A percentile compares a stretch with the other conserved stretches of the same genome.
These are phyloP conservation scores for Engraulis encrasicolus DNA, from an alignment of 2,113 vertebrate species.

Conservation along the genomic window DNA sequence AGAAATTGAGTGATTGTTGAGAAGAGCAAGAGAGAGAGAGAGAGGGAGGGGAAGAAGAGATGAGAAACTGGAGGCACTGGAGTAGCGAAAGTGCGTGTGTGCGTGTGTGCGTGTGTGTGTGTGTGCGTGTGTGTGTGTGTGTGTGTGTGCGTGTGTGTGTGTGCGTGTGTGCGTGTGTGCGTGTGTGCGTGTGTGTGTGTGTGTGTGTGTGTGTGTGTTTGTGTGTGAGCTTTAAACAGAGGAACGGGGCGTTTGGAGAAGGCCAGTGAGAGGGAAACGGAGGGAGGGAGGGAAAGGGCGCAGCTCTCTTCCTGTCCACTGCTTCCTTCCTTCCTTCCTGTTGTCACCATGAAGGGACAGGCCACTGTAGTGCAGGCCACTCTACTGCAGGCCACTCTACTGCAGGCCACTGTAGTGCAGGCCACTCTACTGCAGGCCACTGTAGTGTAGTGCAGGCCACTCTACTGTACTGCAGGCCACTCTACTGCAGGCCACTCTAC, in stretches of 20 bases:
- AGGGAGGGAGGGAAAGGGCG: conserved; percentile 70
- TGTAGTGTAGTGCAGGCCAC: too few relatives aligned
- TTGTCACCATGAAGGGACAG: conserved; percentile 57
- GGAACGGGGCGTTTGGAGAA: conserved; percentile 54
- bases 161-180: background rate
- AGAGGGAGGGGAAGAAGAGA: too few relatives aligned
- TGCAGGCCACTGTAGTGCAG: too few relatives aligned
- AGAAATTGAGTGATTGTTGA: too few relatives aligned
- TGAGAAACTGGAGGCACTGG: too few relatives aligned
- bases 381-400: too few relatives aligned
- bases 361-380: conserved; percentile 10
- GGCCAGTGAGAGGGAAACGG: conserved; percentile 37
- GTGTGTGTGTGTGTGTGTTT: background rate
- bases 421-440: too few relatives aligned
- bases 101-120: background rate
- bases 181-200: background rate
- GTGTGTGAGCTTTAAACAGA: background rate
- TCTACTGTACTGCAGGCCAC: too few relatives aligned
- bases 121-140: background rate
- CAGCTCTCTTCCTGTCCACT: conserved; percentile 68
- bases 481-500: too few relatives aligned
- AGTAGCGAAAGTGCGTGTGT: too few relatives aligned
- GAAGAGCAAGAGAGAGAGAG: too few relatives aligned
- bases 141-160: too few relatives aligned
- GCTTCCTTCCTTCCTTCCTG: conserved; percentile 70